Evolutionary conservation across 2,888 invertebrate genomes (phyloP).

Genomic region (Drosophila algonquin): DNA sequence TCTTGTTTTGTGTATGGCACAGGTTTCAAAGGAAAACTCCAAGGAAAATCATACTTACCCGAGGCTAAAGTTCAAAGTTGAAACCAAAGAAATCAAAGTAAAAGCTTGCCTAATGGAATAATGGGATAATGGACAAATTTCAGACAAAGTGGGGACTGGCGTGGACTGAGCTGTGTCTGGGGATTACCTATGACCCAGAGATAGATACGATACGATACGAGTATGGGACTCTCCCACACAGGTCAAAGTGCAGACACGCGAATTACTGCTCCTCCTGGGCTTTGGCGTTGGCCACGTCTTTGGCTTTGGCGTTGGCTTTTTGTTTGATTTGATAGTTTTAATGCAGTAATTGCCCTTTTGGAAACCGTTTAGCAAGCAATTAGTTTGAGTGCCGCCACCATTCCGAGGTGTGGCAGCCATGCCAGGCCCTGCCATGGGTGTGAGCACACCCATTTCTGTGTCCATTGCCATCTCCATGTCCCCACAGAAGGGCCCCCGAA

Average conservation of each 20-base stretch:
- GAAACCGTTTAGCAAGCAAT: slow-evolving; percentile 71
- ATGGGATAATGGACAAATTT: slow-evolving; percentile 27
- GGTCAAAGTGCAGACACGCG: slow-evolving; percentile 60
- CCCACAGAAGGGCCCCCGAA: slow-evolving; percentile 2
- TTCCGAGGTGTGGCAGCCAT: slow-evolving; percentile 49
- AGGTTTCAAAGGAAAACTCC: not conserved
- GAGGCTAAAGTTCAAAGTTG: slow-evolving; percentile 43
- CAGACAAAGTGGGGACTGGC: slow-evolving; percentile 16
- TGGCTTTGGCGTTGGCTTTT: slow-evolving; percentile 30
- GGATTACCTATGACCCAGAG: slow-evolving; percentile 3
- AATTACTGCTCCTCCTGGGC: slow-evolving; percentile 25
- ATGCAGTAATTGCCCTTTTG: slow-evolving; percentile 66
- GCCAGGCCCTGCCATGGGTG: not conserved
- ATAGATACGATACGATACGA: not conserved
- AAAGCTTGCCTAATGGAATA: slow-evolving; percentile 50
- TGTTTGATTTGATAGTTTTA: slow-evolving; percentile 67
- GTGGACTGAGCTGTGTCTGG: not conserved
- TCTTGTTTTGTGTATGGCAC: not conserved
- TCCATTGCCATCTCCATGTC: not conserved
- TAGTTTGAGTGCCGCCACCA: slow-evolving; percentile 65
- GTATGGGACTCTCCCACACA: slow-evolving; percentile 9
- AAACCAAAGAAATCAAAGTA: slow-evolving; percentile 48
- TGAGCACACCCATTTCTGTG: slow-evolving; percentile 31
- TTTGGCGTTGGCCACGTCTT: slow-evolving; percentile 4
- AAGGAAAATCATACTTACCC: slow-evolving; percentile 34